Base-by-base conservation (phyloP, 2,797 vertebrate species). In the Paramormyrops hopkinsi region DNA sequence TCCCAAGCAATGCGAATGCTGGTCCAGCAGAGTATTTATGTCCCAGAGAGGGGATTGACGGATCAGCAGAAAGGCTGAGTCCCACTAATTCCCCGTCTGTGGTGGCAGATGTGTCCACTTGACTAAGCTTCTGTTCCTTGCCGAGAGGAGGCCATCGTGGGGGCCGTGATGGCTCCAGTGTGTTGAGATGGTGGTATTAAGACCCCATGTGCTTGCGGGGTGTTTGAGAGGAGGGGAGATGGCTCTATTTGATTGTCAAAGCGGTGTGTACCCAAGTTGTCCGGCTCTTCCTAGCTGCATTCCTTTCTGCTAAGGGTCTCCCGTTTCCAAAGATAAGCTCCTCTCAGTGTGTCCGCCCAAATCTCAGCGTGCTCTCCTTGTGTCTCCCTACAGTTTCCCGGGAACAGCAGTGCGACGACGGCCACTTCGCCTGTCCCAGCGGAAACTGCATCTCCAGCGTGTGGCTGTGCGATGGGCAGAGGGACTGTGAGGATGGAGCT, bases 401-500 rank as follows among this genome's bases (percentile, higher is more conserved):
- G 93, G 96, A 93, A 94, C 93, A 97, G 94, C 95, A 93, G 95
- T 97, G 98, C 96, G 96, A 96, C 96, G 94, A 99, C 95, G 96
- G 97, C 92, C 97, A 97, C 96, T 99, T 99, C 90, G 95, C 96
- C 89, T 99, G 98, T 94, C 98, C 97, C 53, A 95, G 94, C 92
- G 97, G 96, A 89, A 96, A 95, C 93, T 97, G 97, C 92, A 97
- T 97, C 94, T 94, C 97, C 89, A 96, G 95, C 91, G 95, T 95
- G 88, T 97, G 97, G 97, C 92, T 97, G 87, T 97, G 97, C 89
- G 97, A 97, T 93, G 97, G 97, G 91, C 97, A 97, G 93, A 97
- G 95, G 91, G 97, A 97, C 91, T 97, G 97, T 93, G 97, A 97
- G 91, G 96, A 97, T 17, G 97, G 97, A 89, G 93, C 95, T 7